Percentiles rank a stretch among this genome's conserved stretches.
These are phyloP conservation scores for Prosapia bicincta DNA, from an alignment of 2,888 invertebrate species.

Conservation along the genomic window DNA sequence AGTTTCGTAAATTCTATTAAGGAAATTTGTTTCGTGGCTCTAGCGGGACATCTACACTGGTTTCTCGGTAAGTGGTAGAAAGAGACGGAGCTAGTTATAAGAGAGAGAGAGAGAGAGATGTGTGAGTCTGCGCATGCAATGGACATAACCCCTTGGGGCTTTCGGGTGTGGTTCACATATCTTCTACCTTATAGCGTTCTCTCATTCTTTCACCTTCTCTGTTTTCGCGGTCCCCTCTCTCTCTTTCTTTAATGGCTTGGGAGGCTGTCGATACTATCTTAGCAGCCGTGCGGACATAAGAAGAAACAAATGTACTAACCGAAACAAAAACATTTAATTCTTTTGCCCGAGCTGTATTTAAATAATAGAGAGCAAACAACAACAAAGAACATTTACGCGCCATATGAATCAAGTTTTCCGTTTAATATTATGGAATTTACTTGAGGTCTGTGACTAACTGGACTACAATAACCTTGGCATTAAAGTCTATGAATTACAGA, in stretches of 20 bases:
- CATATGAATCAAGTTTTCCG: background rate
- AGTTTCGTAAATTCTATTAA: background rate
- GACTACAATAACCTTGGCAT: background rate
- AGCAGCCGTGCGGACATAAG: background rate
- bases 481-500: background rate
- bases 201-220: background rate
- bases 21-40: background rate
- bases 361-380: background rate
- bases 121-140: background rate
- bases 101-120: background rate
- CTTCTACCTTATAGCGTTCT: constrained; percentile 2
- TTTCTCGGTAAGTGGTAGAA: background rate
- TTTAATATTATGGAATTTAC: background rate
- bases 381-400: background rate
- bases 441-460: background rate
- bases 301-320: background rate
- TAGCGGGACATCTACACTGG: background rate
- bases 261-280: background rate
- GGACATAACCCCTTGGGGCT: constrained; percentile 2
- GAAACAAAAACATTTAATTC: background rate
- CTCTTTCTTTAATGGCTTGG: background rate
- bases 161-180: constrained; percentile 2
- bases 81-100: background rate
- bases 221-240: background rate
- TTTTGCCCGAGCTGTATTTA: background rate